Evolutionary conservation across 2,113 vertebrate genomes (phyloP), one percentile per base, ranked within the genome.

Genomic region (Nerophis ophidion): DNA sequence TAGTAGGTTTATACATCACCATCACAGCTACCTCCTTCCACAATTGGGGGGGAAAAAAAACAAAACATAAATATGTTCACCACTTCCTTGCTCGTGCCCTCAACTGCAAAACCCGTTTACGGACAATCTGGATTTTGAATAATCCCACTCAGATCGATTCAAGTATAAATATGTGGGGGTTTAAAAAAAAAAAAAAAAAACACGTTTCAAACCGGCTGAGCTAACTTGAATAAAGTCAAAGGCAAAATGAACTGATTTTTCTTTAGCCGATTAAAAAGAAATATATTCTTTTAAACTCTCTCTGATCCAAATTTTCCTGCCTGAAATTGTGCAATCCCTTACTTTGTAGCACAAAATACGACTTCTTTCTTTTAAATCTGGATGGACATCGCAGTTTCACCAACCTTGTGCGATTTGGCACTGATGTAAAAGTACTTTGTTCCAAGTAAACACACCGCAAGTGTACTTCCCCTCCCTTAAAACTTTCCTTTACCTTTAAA

Each of bases 381-480:
- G 38, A 55, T 16, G n/a, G 38, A 55, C 10, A 11, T 55, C 40
- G 10, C 10, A 44, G 40, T 11, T 44, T 11, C 3, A 5, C 10
- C 3, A 75, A 73, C 72, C 75, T 80, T 79, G 81, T 85, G 80
- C 82, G 56, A 79, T 87, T 90, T 90, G 89, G 90, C 90, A 91
- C 90, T 75, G 81, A 82, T 82, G 70, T 65, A 73, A 44, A 75
- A 75, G 72, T 75, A 82, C 60, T 75, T 72, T 75, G 74, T 61
- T 77, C 48, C 63, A 60, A 74, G 70, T 69, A 75, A 81, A 77
- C 72, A 55, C 71, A 57, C 34, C 26, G 15, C 34, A 8, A 8
- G 52, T 7, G 14, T 54, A 62, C 34, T 65, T 48, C 57, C 49
- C 38, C 60, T 57, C 60, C 61, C 65, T 72, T 48, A 19, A 40